Evolutionary conservation across 1,140 invertebrate genomes (phyloP).

Genomic region (Drosophila pectinifera): DNA sequence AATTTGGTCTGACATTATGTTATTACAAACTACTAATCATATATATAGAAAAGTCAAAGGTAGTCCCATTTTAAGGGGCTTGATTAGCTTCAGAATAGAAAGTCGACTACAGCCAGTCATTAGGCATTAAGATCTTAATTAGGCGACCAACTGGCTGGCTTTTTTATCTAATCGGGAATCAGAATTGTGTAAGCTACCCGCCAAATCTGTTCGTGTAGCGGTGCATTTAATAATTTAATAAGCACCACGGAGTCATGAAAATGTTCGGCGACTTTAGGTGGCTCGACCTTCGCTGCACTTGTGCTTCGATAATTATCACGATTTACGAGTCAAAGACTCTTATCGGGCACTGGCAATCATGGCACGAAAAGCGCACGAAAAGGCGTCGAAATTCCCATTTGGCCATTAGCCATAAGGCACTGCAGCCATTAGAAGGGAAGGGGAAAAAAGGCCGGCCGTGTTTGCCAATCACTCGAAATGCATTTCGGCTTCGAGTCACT

Average conservation of each 20-base stretch:
- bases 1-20: no score
- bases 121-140: slow-evolving; percentile 53
- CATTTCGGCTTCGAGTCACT: slow-evolving; percentile 56
- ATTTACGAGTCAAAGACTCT: slow-evolving; percentile 71
- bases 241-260: slow-evolving; percentile 68
- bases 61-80: background rate
- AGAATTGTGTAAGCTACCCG: slow-evolving; percentile 68
- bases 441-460: slow-evolving; percentile 41
- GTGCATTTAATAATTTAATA: slow-evolving; percentile 80
- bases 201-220: slow-evolving; percentile 53
- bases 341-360: slow-evolving; percentile 67
- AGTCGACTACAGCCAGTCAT: slow-evolving; percentile 3
- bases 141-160: slow-evolving; percentile 48
- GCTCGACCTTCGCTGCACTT: slow-evolving; percentile 52
- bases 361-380: slow-evolving; percentile 54
- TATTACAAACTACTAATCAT: no score
- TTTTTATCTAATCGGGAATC: slow-evolving; percentile 70
- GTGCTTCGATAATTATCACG: slow-evolving; percentile 74
- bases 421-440: slow-evolving; percentile 38
- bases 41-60: no score
- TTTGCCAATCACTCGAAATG: slow-evolving; percentile 80
- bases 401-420: slow-evolving; percentile 37
- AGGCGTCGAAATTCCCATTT: slow-evolving; percentile 66
- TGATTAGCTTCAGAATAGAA: background rate
- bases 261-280: slow-evolving; percentile 11